phyloP scores from a whole-genome alignment of 1,140 invertebrate species.

The Formica selysi region DNA sequence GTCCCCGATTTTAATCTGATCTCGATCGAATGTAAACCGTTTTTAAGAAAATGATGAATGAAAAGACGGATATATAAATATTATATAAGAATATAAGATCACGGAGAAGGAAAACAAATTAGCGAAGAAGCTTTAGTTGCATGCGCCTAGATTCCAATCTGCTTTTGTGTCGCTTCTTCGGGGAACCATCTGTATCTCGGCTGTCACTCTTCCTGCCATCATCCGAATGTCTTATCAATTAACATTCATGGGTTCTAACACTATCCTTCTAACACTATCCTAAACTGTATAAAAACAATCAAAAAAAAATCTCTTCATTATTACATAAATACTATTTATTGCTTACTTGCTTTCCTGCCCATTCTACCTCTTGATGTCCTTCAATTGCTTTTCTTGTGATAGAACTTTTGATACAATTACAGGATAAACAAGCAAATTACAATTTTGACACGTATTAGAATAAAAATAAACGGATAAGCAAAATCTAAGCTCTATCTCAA shows the following conservation, averaged over 20 bases:
- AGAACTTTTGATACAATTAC: constrained; percentile 22
- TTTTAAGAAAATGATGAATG: constrained; percentile 20
- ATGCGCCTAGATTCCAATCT: constrained; percentile 81
- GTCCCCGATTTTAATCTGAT: constrained; percentile 80
- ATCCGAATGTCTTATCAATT: constrained; percentile 46
- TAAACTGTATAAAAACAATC: not conserved
- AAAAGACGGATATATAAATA: constrained; percentile 12
- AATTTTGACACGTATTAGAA: not conserved
- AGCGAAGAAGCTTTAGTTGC: constrained; percentile 80
- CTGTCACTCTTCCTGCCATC: constrained; percentile 25
- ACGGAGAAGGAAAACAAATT: constrained; percentile 42
- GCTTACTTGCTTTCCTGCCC: not conserved
- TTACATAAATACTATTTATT: constrained; percentile 1
- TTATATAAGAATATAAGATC: not conserved
- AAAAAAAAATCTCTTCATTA: not conserved
- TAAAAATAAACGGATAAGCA: not conserved
- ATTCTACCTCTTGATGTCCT: not conserved
- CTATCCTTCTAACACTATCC: constrained; percentile 37
- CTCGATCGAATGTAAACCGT: constrained; percentile 43
- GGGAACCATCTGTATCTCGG: constrained; percentile 41
- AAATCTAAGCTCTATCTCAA: constrained; percentile 21
- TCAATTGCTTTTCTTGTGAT: constrained; percentile 1
- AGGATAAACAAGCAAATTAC: not conserved
- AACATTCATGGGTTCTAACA: constrained; percentile 27
- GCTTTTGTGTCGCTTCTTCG: constrained; percentile 80